These are phyloP conservation scores for Propithecus coquereli DNA, from an alignment of 2,113 vertebrate genomes.

Conservation along the genomic window DNA sequence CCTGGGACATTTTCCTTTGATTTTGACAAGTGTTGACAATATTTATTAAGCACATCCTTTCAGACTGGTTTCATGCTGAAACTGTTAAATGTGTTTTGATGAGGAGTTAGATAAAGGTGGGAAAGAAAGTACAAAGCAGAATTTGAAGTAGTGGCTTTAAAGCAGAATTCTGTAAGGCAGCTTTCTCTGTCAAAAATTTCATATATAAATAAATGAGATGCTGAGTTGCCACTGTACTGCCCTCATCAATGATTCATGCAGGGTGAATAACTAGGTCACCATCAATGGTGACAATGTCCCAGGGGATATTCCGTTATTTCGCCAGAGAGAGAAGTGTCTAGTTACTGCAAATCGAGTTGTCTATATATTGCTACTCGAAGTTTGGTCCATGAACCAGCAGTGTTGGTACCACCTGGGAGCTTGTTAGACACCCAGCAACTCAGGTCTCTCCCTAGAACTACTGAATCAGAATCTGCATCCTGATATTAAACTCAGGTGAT, in stretches of 20 bases:
- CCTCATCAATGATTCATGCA: background rate
- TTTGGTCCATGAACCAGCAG: background rate
- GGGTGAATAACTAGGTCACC: background rate
- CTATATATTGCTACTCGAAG: background rate
- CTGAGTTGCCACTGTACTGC: background rate
- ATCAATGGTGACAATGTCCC: background rate
- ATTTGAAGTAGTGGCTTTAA: background rate
- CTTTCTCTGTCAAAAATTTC: background rate
- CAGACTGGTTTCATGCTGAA: background rate
- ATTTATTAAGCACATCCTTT: conserved; percentile 50
- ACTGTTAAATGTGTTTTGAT: background rate
- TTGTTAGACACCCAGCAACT: background rate
- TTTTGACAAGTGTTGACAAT: conserved; percentile 51
- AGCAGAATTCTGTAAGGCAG: background rate
- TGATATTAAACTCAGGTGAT: background rate
- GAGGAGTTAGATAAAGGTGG: background rate
- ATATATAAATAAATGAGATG: background rate
- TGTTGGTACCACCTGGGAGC: rapidly evolving
- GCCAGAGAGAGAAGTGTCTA: background rate
- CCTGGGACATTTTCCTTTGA: background rate
- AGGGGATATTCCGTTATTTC: background rate
- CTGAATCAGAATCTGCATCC: background rate
- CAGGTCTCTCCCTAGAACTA: too few species aligned
- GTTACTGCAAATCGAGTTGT: background rate
- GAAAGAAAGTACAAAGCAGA: background rate